Conservation (phyloP, 2,113 vertebrate genomes). For the Cochlearius cochlearius region DNA sequence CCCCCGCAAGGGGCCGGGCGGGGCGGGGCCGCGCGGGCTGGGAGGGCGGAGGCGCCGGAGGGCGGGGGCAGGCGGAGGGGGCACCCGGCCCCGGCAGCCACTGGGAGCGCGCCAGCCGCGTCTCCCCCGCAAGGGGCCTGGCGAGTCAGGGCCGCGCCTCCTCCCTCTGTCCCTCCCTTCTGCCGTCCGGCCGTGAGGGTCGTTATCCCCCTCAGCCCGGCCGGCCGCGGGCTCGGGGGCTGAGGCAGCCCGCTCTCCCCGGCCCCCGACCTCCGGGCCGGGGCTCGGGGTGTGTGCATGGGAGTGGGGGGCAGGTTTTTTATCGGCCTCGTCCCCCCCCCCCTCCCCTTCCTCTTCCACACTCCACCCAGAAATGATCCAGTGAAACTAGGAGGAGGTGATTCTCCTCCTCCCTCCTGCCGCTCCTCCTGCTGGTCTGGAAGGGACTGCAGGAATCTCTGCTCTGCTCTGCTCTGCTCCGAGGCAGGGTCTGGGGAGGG, state of each 20-base stretch:
- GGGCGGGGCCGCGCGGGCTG: background rate
- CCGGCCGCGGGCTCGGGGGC: background rate
- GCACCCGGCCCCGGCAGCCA: background rate
- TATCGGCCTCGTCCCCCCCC: background rate
- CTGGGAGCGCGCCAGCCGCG: constrained; percentile 1
- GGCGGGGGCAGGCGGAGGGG: background rate
- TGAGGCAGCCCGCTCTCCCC: background rate
- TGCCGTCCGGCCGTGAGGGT: background rate
- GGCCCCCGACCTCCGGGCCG: background rate
- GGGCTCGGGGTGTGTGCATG: constrained; percentile 1
- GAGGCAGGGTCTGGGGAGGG: constrained; percentile 25
- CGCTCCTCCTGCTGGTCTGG: constrained; percentile 41
- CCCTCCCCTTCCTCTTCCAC: background rate
- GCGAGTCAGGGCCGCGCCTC: constrained; percentile 14
- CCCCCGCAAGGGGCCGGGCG: background rate
- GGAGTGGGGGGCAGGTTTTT: background rate
- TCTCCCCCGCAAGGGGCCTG: constrained; percentile 65
- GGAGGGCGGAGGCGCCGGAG: background rate
- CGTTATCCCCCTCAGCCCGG: background rate
- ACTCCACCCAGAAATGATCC: constrained; percentile 70
- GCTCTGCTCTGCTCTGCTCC: constrained; percentile 9
- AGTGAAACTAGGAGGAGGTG: constrained; percentile 62
- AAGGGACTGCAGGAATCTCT: constrained; percentile 63
- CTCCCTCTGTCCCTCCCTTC: background rate
- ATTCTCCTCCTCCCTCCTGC: constrained; percentile 47